Conservation (phyloP, 2,113 vertebrate genomes). For the Leucoraja erinaceus region DNA sequence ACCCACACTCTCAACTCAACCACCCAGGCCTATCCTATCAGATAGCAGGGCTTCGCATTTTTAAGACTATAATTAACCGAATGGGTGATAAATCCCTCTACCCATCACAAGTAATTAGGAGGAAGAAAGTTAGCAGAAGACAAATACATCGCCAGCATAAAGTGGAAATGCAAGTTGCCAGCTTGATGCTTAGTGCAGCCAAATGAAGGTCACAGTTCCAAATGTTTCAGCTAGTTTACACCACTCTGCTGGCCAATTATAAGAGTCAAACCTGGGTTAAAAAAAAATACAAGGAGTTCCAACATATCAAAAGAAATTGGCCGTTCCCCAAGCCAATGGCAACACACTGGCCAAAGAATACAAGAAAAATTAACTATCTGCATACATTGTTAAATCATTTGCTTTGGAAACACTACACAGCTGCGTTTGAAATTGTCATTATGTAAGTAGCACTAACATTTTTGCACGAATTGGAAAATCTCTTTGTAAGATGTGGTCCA, state of each 20-base stretch:
- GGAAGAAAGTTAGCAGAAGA: not conserved
- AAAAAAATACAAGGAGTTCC: constrained; percentile 10
- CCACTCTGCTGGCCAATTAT: not conserved
- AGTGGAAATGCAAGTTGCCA: not conserved
- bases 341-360: not conserved
- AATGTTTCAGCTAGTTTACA: not conserved
- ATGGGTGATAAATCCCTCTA: not conserved
- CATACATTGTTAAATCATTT: constrained; percentile 25
- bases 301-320: constrained; percentile 18
- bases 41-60: not conserved
- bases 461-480: constrained; percentile 17
- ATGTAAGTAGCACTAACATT: constrained; percentile 28
- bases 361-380: constrained; percentile 28
- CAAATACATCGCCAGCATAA: not conserved
- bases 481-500: constrained; percentile 20
- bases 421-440: constrained; percentile 20
- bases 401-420: constrained; percentile 28
- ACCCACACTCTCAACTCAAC: not conserved
- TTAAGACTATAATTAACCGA: not conserved
- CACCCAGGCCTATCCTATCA: not conserved
- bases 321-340: not conserved
- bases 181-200: not conserved
- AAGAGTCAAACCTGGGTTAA: not conserved
- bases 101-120: not conserved
- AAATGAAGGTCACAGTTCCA: constrained; percentile 17